Conservation (phyloP, 2,113 vertebrate genomes). For the Poicephalus meyeri region DNA sequence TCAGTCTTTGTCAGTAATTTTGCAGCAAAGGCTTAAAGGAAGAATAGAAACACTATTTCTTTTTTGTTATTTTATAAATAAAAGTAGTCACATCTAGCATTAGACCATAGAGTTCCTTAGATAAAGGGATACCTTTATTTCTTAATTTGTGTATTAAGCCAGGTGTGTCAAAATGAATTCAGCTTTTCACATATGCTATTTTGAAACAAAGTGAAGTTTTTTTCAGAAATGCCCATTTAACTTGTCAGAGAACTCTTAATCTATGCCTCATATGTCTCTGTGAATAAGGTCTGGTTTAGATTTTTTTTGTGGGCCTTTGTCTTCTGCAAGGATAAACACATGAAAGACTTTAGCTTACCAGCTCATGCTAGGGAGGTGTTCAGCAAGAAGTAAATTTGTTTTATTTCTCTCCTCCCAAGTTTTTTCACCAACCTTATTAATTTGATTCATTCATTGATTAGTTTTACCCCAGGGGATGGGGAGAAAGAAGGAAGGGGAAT, state of each 20-base stretch:
- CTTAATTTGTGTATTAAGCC: background rate
- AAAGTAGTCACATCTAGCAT: background rate
- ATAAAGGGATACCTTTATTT: background rate
- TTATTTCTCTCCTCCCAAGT: background rate
- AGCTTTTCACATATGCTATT: background rate
- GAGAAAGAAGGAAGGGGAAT: background rate
- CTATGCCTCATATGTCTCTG: background rate
- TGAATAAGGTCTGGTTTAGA: background rate
- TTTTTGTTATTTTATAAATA: background rate
- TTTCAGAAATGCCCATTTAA: background rate
- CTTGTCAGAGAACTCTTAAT: background rate
- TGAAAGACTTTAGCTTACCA: background rate
- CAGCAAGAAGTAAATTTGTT: background rate
- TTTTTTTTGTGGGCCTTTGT: background rate
- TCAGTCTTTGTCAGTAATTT: background rate
- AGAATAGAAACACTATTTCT: background rate
- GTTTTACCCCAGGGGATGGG: background rate
- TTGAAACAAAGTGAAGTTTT: background rate
- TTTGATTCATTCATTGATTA: background rate
- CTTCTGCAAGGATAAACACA: background rate
- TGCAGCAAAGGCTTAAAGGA: background rate
- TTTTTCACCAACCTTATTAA: background rate
- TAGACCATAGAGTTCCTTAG: background rate
- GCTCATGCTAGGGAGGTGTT: background rate
- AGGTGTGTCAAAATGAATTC: background rate